Evolutionary conservation across 2,797 vertebrate species (phyloP).

Genomic region (Enteromius viviparus): DNA sequence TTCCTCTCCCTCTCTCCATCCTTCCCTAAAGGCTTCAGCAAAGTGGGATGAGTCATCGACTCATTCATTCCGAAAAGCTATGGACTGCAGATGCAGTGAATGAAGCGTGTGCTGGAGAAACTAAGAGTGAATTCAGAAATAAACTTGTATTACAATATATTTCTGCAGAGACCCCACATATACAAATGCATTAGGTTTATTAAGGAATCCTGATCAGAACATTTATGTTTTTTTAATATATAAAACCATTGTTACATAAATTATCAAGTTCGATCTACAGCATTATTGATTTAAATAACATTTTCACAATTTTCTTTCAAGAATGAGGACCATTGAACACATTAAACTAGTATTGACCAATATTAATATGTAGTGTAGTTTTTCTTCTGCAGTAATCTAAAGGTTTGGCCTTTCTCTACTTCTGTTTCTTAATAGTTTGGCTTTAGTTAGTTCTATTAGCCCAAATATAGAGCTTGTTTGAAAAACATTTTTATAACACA

Average conservation of each 20-base stretch:
- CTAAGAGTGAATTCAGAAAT: conserved; percentile 29
- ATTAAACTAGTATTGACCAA: neutral
- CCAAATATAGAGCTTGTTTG: neutral
- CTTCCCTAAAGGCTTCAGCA: conserved; percentile 57
- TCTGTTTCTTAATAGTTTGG: neutral
- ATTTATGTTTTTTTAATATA: neutral
- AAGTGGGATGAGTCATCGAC: conserved; percentile 72
- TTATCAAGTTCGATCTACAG: neutral
- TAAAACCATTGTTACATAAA: neutral
- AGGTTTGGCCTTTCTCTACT: neutral
- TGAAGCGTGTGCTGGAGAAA: conserved; percentile 60
- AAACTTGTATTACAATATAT: neutral
- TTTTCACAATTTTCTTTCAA: neutral
- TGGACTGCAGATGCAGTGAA: conserved; percentile 71
- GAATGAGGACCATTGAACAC: neutral
- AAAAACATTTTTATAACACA: neutral
- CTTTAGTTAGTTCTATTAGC: neutral
- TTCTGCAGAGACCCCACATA: neutral
- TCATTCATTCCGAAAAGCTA: conserved; percentile 69
- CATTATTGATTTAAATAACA: neutral
- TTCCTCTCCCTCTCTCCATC: conserved; percentile 19
- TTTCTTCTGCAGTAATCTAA: neutral
- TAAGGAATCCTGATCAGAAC: neutral
- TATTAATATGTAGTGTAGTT: neutral
- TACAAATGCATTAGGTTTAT: neutral